Evolutionary conservation across 2,797 vertebrate genomes (phyloP).

Genomic region (Eutrigla gurnardus): DNA sequence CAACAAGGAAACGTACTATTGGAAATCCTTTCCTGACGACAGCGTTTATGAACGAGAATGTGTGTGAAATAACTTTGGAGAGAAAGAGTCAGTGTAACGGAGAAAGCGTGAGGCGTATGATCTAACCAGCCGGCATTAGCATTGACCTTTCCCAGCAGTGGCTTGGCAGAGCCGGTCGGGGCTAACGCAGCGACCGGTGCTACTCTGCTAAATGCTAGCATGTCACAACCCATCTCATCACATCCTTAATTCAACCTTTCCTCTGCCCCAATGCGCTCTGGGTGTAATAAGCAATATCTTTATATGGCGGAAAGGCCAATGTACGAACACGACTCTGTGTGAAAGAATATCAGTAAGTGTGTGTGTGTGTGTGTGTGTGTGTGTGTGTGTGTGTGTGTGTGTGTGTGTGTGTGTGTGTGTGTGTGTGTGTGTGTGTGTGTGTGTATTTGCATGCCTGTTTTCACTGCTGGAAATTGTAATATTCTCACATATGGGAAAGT

Average conservation of each 20-base stretch:
- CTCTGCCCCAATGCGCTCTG: slow-evolving; percentile 42
- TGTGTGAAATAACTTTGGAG: slow-evolving; percentile 1
- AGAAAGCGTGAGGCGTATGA: slow-evolving; percentile 43
- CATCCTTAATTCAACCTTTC: slow-evolving; percentile 70
- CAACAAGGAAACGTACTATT: not conserved
- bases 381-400: slow-evolving; percentile 3
- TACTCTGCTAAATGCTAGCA: slow-evolving; percentile 69
- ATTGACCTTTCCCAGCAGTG: slow-evolving; percentile 70
- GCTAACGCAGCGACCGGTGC: slow-evolving; percentile 45
- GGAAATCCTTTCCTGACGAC: not conserved
- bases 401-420: slow-evolving; percentile 8
- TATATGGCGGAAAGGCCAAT: slow-evolving; percentile 49
- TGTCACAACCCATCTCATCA: slow-evolving; percentile 75
- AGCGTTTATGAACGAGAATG: not conserved
- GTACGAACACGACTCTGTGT: slow-evolving; percentile 38
- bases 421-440: slow-evolving; percentile 3
- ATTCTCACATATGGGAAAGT: slow-evolving; percentile 1
- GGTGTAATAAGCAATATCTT: slow-evolving; percentile 67
- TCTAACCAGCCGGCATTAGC: slow-evolving; percentile 53
- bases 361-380: slow-evolving; percentile 8
- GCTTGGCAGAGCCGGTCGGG: slow-evolving; percentile 35
- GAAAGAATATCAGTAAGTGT: not conserved
- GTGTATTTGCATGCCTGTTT: not conserved
- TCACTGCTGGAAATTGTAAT: slow-evolving; percentile 12
- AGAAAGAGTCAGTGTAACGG: slow-evolving; percentile 33